These are phyloP conservation scores for Platalea minor DNA, from an alignment of 2,797 vertebrate species.

Conservation along the genomic window DNA sequence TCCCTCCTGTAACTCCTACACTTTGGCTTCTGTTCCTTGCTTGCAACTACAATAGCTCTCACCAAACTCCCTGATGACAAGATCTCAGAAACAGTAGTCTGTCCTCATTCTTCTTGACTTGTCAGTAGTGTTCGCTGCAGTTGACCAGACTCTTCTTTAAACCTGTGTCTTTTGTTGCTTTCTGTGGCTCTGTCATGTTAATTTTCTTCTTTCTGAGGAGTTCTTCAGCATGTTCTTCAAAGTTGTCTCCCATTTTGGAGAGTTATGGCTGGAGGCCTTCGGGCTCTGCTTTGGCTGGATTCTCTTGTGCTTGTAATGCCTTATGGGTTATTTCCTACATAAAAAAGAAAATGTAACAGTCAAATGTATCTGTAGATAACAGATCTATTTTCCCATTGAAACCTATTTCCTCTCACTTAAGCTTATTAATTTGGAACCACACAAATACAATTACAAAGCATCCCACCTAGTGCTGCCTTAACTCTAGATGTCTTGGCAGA, in stretches of 20 bases:
- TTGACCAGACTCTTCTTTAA: neutral
- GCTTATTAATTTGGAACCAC: neutral
- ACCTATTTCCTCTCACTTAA: neutral
- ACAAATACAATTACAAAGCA: neutral
- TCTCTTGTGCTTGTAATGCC: neutral
- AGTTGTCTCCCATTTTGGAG: neutral
- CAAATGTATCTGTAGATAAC: neutral
- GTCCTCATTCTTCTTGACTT: slow-evolving; percentile 39
- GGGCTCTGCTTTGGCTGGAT: neutral
- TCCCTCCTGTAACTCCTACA: slow-evolving; percentile 35
- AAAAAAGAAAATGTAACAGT: neutral
- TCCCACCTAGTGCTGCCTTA: neutral
- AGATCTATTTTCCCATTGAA: neutral
- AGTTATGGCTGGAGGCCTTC: neutral
- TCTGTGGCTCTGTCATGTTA: neutral
- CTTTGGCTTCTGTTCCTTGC: slow-evolving; percentile 51
- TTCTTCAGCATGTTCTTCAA: neutral
- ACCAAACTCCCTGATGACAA: slow-evolving; percentile 47
- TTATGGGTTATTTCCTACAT: neutral
- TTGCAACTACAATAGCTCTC: slow-evolving; percentile 43
- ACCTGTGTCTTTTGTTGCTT: neutral
- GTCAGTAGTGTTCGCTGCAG: slow-evolving; percentile 10
- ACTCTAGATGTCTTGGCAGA: neutral
- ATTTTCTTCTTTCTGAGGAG: neutral
- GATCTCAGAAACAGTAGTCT: slow-evolving; percentile 59